Base-by-base conservation (phyloP, 2,888 invertebrate genomes). In the Laspeyria flexula region DNA sequence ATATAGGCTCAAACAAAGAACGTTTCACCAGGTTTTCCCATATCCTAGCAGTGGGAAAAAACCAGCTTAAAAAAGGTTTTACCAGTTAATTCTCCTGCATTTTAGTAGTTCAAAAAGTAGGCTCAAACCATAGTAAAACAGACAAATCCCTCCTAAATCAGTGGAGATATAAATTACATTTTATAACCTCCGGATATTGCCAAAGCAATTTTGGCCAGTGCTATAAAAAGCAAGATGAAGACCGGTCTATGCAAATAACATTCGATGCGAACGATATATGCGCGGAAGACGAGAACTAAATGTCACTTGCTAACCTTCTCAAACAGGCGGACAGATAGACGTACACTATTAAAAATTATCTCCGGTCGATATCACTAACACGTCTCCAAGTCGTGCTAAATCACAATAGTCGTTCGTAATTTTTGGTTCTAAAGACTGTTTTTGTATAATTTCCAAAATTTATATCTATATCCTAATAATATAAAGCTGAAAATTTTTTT, bases 261-360 rank as follows among this genome's bases (percentile, higher is more conserved):
- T 57, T 48, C 18, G 47, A 57, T 68, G 62, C 58, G 62, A 55
- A 73, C 65, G 52, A 75, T 74, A 74, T 71, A 59, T 61, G 72
- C 60, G 65, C 83, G 83, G 86, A 85, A 87, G 85, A 81, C 67
- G 70, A 69, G 45, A 7, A 25, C 58, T 78, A 83, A 90, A 91
- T 90, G 85, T 81, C 90, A 90, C 89, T 90, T 80, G 90, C 75
- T 87, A 77, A 86, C 90, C 90, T 90, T 88, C 82, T 78, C 38
- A 25, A 39, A 54, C 21, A 55, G 63, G 49, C 44, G 31, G 29
- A 61, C 61, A 53, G 57, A 50, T 50, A 46, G 34, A 37, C 61
- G 57, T 52, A 38, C 16, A 43, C 48, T 31, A 43, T 34, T 33
- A 29, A 27, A 18, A 37, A 27, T 34, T 16, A 35, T 37, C 37